Evolutionary conservation across 2,113 vertebrate genomes (phyloP), one percentile per base, ranked within the genome.

Genomic region (Scomber scombrus): DNA sequence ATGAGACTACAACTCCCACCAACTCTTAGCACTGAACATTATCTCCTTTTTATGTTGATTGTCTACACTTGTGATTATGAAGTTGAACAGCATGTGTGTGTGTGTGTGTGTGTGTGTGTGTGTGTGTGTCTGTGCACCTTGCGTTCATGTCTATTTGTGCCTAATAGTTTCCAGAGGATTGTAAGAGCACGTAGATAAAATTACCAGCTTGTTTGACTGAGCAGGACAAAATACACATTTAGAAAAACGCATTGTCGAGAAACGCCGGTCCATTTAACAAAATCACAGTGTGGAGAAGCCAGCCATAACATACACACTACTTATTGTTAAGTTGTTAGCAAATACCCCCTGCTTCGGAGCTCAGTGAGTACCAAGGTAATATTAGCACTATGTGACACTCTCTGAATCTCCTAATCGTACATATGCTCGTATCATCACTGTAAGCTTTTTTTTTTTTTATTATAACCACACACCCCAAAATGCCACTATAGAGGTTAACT

Each of bases 41-140:
- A 86, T 88, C 79, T 82, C 60, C 52, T 72, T 84, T 85, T 88
- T 82, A 88, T 86, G 81, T 68, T 75, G 71, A 86, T 84, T 80
- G 81, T 86, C 75, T 81, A 26, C 71, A 82, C 21, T 76, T 77
- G 77, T 81, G 79, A 85, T 88, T 78, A 75, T 82, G 46, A 71
- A 83, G 61, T 58, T 77, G 51, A 85, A 51, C 56, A 13, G n/a
- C 26, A 16, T 0, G 26, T 62, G 34, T 61, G 23, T 23, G 18
- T 21, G 51, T 64, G 51, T 61, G 19, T 69, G 14, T 55, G 49
- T 23, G 40, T 7, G 31, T 23, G 26, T 7, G 31, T 65, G 40
- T 47, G 54, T 47, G 34, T n/a, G n/a, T n/a, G n/a, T n/a, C n/a
- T 23, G 34, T 7, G 31, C 65, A 60, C 54, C 65, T n/a, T 79